Base-by-base conservation (phyloP, 2,888 invertebrate species). In the Agonopterix alstromeriana region DNA sequence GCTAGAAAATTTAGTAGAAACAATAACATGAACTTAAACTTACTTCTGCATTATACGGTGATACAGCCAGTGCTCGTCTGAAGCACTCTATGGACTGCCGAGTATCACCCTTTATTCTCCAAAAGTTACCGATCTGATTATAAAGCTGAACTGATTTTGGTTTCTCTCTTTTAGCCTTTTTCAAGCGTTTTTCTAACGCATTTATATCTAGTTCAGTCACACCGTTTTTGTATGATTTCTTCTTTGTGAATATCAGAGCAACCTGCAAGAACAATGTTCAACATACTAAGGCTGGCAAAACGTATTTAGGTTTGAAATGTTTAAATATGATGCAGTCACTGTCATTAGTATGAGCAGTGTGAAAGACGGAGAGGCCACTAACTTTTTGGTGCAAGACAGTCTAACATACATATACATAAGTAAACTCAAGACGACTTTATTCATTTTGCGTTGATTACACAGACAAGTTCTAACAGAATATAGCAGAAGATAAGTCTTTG, bases 111-210 rank as follows among this genome's bases (percentile, higher is more conserved):
- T 96, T 95, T 59, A 97, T 94, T 55, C 96, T 91, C 95, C 95
- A 97, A 78, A 95, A 97, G 80, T 97, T 97, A 1, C 97, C 97
- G 67, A 97, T 96, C 79, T 97, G 95, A 76, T 96, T 97, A 76
- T 95, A 96, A 46, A 96, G 89, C 68, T 95, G 94, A 17, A 95
- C 93, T 48, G 95, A 94, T 67, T 94, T 94, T 51, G 95, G 95
- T 81, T 95, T 96, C 89, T 95, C 95, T 65, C 93, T 90, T 75
- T 95, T 95, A 9, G 94, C 94, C 73, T 94, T 94, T 70, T 93
- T 94, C 52, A 96, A 78, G 52, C 93, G 91, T 68, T 91, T 90
- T 65, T 95, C 95, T 53, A 95, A 78, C 27, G 92, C 90, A 74
- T 93, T 93, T 60, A 95, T 92, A 73, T 95, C 95, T 59, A 94